Evolutionary conservation across 2,113 vertebrate species (phyloP), one percentile per base, ranked within the genome.

Genomic region (Malurus melanocephalus): DNA sequence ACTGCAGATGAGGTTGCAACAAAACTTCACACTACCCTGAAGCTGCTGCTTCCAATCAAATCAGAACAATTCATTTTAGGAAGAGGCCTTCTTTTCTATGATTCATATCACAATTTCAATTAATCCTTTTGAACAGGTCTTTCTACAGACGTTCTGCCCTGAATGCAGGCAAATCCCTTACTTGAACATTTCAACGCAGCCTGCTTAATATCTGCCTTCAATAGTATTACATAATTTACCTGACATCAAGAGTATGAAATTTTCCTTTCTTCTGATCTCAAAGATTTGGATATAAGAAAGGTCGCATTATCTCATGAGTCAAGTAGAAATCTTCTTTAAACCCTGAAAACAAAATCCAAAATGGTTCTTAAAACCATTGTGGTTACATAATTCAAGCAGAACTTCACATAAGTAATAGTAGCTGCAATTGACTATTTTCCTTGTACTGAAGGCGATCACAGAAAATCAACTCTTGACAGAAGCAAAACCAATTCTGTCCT

Each of bases 331-430:
- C 95, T 95, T 96, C 95, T 95, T 95, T 95, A 95, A 79, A 91
- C 66, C 95, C 94, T 96, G 94, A 91, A 96, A 96, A 96, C 62
- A 94, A 96, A 96, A 96, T 90, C 94, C 95, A 94, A 94, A 95
- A 94, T 92, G 94, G 95, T 93, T 90, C 94, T 95, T 95, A 95
- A 96, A 94, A 96, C 94, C 93, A 96, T 80, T 88, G 92, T 92
- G 95, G 93, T 96, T 85, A 96, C 76, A 94, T 35, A 93, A 75
- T 94, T 95, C 66, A 93, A 94, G 90, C 69, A 96, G 92, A 95
- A 81, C 66, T 67, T 95, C 79, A 92, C 32, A 92, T 81, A 93
- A 92, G 66, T 71, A 87, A 75, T 76, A 66, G 45, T 20, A 93
- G 35, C 59, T 75, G 57, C 52, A 80, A 73, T 53, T 77, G 48